Evolutionary conservation across 2,888 invertebrate species (phyloP).

Genomic region (Argyresthia albistria): DNA sequence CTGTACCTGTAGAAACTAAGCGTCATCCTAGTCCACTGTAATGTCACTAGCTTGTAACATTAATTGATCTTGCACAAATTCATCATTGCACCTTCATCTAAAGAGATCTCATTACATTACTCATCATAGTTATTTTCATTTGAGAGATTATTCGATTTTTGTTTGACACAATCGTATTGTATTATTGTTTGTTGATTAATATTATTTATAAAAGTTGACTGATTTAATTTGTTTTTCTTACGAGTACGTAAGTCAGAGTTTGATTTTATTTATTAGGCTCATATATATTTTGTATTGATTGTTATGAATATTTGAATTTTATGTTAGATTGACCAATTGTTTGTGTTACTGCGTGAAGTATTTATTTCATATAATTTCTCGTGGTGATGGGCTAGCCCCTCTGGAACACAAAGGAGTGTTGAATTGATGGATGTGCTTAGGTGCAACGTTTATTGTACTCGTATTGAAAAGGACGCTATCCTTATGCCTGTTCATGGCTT

Average conservation of each 20-base stretch:
- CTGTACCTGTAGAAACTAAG: too few relatives aligned
- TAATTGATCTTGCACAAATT: neutral
- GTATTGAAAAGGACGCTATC: too few relatives aligned
- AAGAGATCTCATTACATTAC: constrained; percentile 10
- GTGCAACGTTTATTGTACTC: too few relatives aligned
- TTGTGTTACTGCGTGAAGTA: too few relatives aligned
- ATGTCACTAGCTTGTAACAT: too few relatives aligned
- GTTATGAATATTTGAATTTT: constrained; percentile 20
- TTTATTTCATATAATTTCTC: too few relatives aligned
- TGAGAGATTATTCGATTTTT: neutral
- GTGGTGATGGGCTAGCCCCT: too few relatives aligned
- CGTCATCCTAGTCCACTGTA: too few relatives aligned
- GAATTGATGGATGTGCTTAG: too few relatives aligned
- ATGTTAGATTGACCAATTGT: constrained; percentile 13
- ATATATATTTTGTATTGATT: neutral
- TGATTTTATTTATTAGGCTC: constrained; percentile 17
- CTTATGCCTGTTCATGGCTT: too few relatives aligned
- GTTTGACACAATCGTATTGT: neutral
- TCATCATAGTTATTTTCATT: neutral
- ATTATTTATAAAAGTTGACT: neutral
- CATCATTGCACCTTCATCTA: constrained; percentile 19
- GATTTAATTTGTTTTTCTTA: neutral
- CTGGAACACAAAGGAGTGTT: too few relatives aligned
- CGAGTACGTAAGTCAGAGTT: neutral
- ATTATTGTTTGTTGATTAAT: constrained; percentile 2